Evolutionary conservation across 2,113 vertebrate genomes (phyloP), one percentile per base, ranked within the genome.

Genomic region (Pardalotus punctatus): DNA sequence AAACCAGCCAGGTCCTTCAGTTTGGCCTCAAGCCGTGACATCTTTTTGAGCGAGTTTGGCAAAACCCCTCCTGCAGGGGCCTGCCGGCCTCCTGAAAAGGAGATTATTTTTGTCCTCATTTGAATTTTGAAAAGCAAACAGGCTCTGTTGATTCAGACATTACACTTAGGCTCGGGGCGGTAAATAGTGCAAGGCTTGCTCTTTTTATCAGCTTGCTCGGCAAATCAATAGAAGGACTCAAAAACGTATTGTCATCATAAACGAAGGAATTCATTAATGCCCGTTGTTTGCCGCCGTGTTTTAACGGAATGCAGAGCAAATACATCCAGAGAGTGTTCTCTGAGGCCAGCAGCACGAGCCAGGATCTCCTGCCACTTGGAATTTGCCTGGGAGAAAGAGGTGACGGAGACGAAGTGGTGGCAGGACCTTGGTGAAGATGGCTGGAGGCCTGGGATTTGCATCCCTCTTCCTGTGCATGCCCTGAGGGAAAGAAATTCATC

Each of bases 111-210:
- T 38, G 22, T 77, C 88, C 66, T 79, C 61, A 61, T 94, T 88
- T 92, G 71, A 88, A 96, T 94, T 94, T 93, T 81, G 33, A 71
- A 81, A 93, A 88, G 82, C 83, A 81, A 80, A 82, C 76, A 60
- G 51, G 66, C 81, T 79, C n/a, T 96, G 93, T 96, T 86, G 95
- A 69, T 93, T 92, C 95, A 93, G 88, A 96, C 81, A 40, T 71
- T 57, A 20, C 86, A 18, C 78, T 91, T 66, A 6, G 89, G n/a
- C 58, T 53, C 16, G 4, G 76, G 64, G 65, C 69, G 36, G 96
- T 96, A 93, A 97, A 98, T 97, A 96, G 96, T 95, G 96, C 96
- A 96, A 91, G 72, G 71, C 93, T 96, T 95, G 95, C 88, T 97
- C 90, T 94, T 91, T 94, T 95, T 84, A 96, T 84, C 88, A 93